phyloP scores from a whole-genome alignment of 1,140 invertebrate species.

The Heliconius nattereri region DNA sequence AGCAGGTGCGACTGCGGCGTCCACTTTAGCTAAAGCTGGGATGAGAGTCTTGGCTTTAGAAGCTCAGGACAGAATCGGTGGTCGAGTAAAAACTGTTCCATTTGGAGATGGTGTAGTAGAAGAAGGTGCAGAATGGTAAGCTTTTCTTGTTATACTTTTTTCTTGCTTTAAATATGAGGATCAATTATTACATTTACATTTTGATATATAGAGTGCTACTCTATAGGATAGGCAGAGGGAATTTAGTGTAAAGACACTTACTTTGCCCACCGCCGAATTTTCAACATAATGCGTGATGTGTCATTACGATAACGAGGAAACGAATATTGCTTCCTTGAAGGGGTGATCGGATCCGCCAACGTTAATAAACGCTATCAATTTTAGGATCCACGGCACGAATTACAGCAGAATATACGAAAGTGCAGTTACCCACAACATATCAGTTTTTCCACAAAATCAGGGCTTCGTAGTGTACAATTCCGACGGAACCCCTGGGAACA shows the following conservation, averaged over 20 bases:
- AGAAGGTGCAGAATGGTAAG: conserved; percentile 69
- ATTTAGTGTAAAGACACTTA: too few species aligned
- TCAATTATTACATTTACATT: too few species aligned
- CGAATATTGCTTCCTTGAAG: too few species aligned
- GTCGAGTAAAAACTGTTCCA: conserved; percentile 77
- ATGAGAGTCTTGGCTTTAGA: conserved; percentile 52
- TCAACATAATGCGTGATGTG: too few species aligned
- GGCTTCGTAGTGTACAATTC: conserved; percentile 50
- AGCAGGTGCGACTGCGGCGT: conserved; percentile 83
- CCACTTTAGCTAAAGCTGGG: conserved; percentile 77
- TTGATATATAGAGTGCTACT: too few species aligned
- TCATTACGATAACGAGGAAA: too few species aligned
- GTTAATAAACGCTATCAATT: conserved; percentile 4
- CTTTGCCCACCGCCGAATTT: too few species aligned
- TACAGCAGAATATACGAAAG: conserved; percentile 51
- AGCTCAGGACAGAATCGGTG: conserved; percentile 83
- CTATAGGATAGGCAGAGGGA: too few species aligned
- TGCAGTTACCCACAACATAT: conserved; percentile 51
- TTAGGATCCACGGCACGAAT: conserved; percentile 63
- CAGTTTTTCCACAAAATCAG: conserved; percentile 47
- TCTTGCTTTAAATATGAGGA: too few species aligned
- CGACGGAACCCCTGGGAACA: conserved; percentile 42
- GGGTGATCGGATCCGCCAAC: too few species aligned
- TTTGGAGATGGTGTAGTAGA: conserved; percentile 75
- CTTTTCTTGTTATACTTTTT: too few species aligned